Percentiles rank a stretch among this genome's conserved stretches.
phyloP scores from a whole-genome alignment of 2,888 invertebrate genomes.

The Helleia helle region DNA sequence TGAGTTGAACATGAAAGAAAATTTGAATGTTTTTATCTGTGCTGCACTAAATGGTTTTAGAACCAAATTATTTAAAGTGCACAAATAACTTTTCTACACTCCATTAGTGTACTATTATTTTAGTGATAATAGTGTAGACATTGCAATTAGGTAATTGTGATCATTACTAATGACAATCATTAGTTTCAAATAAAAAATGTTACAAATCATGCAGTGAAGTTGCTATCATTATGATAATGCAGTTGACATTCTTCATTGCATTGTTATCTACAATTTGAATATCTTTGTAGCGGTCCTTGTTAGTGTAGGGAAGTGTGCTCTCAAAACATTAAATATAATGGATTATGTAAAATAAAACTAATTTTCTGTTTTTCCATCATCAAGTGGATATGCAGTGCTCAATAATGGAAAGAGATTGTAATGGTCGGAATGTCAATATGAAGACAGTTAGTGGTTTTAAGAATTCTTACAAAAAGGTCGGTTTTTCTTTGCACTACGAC shows the following conservation, averaged over 20 bases:
- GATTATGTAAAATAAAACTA: constrained; percentile 18
- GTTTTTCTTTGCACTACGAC: constrained; percentile 34
- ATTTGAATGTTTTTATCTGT: no score
- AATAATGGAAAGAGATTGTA: constrained; percentile 55
- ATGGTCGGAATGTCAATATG: constrained; percentile 59
- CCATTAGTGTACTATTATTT: not conserved
- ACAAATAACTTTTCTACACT: not conserved
- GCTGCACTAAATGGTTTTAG: not conserved
- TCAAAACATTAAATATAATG: not conserved
- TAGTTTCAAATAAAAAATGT: not conserved
- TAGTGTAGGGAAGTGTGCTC: not conserved
- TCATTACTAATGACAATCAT: not conserved
- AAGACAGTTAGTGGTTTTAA: constrained; percentile 62
- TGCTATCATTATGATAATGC: no score
- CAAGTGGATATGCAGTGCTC: constrained; percentile 70
- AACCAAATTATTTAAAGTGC: not conserved
- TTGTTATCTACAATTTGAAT: constrained; percentile 3
- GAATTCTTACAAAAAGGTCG: constrained; percentile 65
- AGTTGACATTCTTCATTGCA: not conserved
- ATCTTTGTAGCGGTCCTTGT: not conserved
- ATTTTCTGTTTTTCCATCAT: constrained; percentile 43
- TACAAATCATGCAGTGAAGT: not conserved
- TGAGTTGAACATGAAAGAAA: no score
- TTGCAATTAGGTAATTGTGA: not conserved
- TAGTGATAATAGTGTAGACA: not conserved